Base-by-base conservation (phyloP, 2,113 vertebrate genomes). In the Bufo bufo region DNA sequence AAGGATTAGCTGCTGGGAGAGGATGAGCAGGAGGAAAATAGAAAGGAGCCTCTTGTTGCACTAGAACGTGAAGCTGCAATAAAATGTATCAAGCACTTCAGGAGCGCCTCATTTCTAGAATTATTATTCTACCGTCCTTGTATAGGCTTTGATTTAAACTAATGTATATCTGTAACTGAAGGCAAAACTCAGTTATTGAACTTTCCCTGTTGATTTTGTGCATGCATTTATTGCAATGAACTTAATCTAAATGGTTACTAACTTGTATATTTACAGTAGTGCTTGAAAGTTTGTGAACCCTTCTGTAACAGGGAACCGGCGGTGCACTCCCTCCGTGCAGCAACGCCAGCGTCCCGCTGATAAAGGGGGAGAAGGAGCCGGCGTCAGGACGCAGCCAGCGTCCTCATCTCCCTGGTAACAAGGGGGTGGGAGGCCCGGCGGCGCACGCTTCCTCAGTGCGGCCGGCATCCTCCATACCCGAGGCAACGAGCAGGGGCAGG, bases 1-100 rank as follows among this genome's bases (percentile, higher is more conserved):
- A 85, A 74, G 69, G 83, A 85, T 85, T 85, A 85, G 83, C 50
- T 85, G 66, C 66, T 45, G 69, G 54, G 83, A 84, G 20, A 84
- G 82, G 45, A 84, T 54, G 82, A 69, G 82, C 82, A 69, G 80
- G 80, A 84, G 33, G 52, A 52, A 71, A 71, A 84, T 69, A 84
- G 63, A 71, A 49, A 69, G 82, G 45, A 54, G 82, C 63, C 82
- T 84, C 82, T 84, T 71, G 63, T 71, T 84, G 63, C 49, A 23
- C 54, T 33, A 71, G 63, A 69, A 71, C n/a, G 14, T 54, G 82
- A 54, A 71, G 14, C 49, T 47, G 65, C 63, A 84, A 84, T 71
- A 71, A 84, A 71, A 84, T 82, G 59, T 82, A 65, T 84, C 82
- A 71, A 84, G 82, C 11, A 33, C 82, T 84, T 84, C 65, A 54